These are phyloP conservation scores for Achatina immaculata DNA, from an alignment of 1,140 invertebrate genomes.

Conservation along the genomic window DNA sequence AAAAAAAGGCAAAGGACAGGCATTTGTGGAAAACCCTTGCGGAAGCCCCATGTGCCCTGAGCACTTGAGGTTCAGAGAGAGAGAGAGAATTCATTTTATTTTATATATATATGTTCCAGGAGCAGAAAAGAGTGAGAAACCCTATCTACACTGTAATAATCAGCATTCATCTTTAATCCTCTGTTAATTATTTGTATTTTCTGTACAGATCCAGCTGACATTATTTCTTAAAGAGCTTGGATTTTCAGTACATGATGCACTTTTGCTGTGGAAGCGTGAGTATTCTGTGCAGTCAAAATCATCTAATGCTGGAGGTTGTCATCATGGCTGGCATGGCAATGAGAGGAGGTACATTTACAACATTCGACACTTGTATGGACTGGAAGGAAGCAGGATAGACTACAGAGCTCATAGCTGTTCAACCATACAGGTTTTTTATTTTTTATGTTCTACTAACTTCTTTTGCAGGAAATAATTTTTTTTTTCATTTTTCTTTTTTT, in stretches of 20 bases:
- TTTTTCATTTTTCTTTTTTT: neutral
- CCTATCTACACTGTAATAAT: too few relatives aligned
- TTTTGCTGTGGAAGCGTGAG: slow-evolving; percentile 79
- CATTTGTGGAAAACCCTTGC: too few relatives aligned
- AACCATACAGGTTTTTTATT: slow-evolving; percentile 70
- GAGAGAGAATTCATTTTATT: too few relatives aligned
- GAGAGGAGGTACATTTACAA: slow-evolving; percentile 79
- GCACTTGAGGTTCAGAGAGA: too few relatives aligned
- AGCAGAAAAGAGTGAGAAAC: too few relatives aligned
- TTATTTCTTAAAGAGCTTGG: slow-evolving; percentile 81
- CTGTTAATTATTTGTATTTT: neutral
- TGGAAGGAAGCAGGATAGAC: slow-evolving; percentile 78
- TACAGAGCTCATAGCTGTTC: slow-evolving; percentile 76
- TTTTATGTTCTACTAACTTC: neutral
- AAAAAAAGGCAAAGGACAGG: too few relatives aligned
- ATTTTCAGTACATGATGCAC: slow-evolving; percentile 77
- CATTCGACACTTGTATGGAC: slow-evolving; percentile 81
- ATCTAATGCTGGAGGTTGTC: slow-evolving; percentile 67
- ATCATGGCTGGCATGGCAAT: slow-evolving; percentile 78
- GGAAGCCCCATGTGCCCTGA: too few relatives aligned
- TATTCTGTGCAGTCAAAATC: slow-evolving; percentile 74
- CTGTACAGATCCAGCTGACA: slow-evolving; percentile 75
- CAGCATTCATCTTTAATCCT: slow-evolving; percentile 5
- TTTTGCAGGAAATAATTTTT: neutral
- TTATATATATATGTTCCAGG: too few relatives aligned